Base-by-base conservation (phyloP, 2,113 vertebrate species). In the Cephalopholis sonnerati region DNA sequence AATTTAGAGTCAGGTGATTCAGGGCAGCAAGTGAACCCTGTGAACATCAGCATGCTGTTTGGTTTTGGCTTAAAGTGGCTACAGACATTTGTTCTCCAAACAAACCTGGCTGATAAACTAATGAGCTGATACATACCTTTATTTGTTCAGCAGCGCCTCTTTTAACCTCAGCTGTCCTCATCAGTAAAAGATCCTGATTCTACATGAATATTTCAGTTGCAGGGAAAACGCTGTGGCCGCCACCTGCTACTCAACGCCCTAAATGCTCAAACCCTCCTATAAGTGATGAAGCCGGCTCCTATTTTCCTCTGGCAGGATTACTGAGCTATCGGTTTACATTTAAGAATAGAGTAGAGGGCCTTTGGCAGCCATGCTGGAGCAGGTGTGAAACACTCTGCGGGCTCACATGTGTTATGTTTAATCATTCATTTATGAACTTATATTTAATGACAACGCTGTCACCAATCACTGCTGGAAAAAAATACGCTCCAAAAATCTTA, bases 181-280 rank as follows among this genome's bases (percentile, higher is more conserved):
- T 44, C 41, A 44, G 41, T 74, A 20, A 51, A 80, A 72, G 55
- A 71, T 65, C 76, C 77, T 77, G 83, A 87, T 86, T 74, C 83
- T 83, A 59, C 79, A 90, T 91, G 63, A 93, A 89, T 94, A 87
- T 92, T 93, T 91, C 76, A 90, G 86, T 66, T 74, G 59, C 59
- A 70, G 77, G 77, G 69, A 88, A 83, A 73, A 70, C 48, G 16
- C 62, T 1, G 65, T 15, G 27, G 62, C n/a, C 55, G 64, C 75
- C 79, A 72, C 59, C 80, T 85, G 80, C 86, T 68, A 69, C 75
- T 67, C 41, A 7, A 25, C 10, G 46, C 84, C 67, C 29, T 78
- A 75, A 86, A 74, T 6, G 32, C 51, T 32, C 73, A 54, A 72
- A 74, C 58, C 76, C 50, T 46, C 25, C 6, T 15, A 68, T 80